Base-by-base conservation (phyloP, 2,113 vertebrate genomes). In the Albula glossodonta region DNA sequence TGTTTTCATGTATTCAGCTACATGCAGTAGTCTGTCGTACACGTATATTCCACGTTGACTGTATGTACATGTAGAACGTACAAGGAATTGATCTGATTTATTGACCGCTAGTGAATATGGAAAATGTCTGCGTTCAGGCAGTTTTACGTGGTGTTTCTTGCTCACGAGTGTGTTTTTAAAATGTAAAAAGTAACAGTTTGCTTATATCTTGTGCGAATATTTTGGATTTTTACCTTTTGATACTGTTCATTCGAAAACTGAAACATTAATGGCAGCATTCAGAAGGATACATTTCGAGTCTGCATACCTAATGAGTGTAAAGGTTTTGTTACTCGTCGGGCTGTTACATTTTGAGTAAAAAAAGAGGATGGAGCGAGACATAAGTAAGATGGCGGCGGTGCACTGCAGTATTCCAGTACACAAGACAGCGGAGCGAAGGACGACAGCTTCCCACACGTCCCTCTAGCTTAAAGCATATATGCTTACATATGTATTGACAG, bases 301-400 rank as follows among this genome's bases (percentile, higher is more conserved):
- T 74, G 5, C 70, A 74, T 22, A 22, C 11, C 12, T 3, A 10
- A 50, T 63, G 78, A 22, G 56, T 85, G 22, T 22, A 77, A 63
- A 17, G 84, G 84, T 80, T 31, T 25, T 15, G 5, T 22, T 22
- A 25, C 25, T 25, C 81, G 87, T 85, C 74, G 83, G 82, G 86
- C 81, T 89, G 91, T 92, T 91, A 82, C 78, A 91, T 86, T 88
- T 86, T 87, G 91, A 90, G 84, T 84, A 86, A 85, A 90, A 92
- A 88, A 90, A 88, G 57, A 77, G 82, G 82, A 90, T 84, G 80
- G 90, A 93, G 95, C 91, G 92, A 92, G 91, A 91, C 92, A 91
- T 94, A 91, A 94, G 94, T 95, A 98, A 98, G 96, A 98, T 98
- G 97, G 97, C 97, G 97, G 95, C 97, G 96, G 96, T 97, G 97